Evolutionary conservation across 2,888 invertebrate species (phyloP).

Genomic region (Trilocha varians): DNA sequence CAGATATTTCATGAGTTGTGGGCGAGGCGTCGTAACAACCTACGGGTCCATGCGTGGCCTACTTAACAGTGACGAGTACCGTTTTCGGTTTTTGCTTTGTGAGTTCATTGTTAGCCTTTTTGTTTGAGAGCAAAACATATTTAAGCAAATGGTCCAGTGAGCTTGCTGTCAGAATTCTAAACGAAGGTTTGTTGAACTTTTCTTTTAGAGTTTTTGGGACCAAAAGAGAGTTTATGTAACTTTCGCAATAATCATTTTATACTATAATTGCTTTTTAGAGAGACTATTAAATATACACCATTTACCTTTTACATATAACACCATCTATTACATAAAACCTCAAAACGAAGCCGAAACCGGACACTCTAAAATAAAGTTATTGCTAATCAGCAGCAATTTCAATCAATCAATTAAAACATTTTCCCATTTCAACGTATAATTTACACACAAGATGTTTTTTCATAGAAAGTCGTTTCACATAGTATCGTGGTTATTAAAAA

Average conservation of each 20-base stretch:
- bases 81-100: conserved; percentile 1
- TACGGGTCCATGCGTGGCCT: conserved; percentile 15
- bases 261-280: no score
- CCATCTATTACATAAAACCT: no score
- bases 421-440: background rate
- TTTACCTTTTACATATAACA: no score
- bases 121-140: background rate
- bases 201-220: background rate
- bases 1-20: conserved; percentile 25
- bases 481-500: conserved; percentile 18
- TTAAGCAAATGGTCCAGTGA: background rate
- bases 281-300: no score
- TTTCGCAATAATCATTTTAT: no score
- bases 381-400: no score
- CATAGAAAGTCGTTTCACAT: conserved; percentile 24
- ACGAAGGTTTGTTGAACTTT: background rate
- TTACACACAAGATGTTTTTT: conserved; percentile 5
- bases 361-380: no score
- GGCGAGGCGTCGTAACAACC: conserved; percentile 12
- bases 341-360: no score
- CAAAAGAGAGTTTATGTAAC: no score
- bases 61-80: conserved; percentile 12
- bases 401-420: background rate
- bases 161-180: background rate
- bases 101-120: background rate